Conservation (phyloP, 35 echinoderm and acorn worm species). For the Apostichopus parvimensis region DNA sequence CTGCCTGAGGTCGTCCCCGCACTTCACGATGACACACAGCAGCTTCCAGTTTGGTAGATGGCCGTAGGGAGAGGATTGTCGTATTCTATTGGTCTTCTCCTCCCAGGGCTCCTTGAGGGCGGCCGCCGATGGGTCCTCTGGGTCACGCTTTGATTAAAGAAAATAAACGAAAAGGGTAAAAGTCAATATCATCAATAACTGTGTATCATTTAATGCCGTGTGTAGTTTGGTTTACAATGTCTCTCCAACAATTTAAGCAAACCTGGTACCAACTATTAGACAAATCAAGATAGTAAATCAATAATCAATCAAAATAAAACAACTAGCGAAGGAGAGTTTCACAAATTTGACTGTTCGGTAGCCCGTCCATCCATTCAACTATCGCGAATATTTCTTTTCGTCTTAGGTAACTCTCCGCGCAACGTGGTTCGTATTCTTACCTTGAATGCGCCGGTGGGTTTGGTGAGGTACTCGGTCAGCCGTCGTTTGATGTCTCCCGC, state of each 20-base stretch:
- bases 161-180: neutral
- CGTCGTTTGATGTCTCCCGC: slow-evolving; percentile 90
- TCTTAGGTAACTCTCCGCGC: too few relatives aligned
- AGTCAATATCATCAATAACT: too few relatives aligned
- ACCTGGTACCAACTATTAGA: too few relatives aligned
- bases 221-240: too few relatives aligned
- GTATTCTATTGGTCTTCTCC: slow-evolving; percentile 84
- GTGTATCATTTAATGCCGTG: too few relatives aligned
- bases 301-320: too few relatives aligned
- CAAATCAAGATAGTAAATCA: too few relatives aligned
- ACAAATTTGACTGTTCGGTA: too few relatives aligned
- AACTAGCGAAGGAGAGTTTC: too few relatives aligned
- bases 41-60: slow-evolving; percentile 96
- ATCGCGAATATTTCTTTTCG: too few relatives aligned
- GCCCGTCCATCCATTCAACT: too few relatives aligned
- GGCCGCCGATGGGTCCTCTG: slow-evolving; percentile 92
- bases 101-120: slow-evolving; percentile 98
- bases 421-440: neutral
- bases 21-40: slow-evolving; percentile 91
- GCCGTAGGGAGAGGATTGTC: slow-evolving; percentile 86
- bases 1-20: slow-evolving; percentile 91
- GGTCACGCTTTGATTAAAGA: neutral
- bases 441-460: slow-evolving; percentile 90
- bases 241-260: too few relatives aligned
- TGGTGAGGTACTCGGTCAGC: slow-evolving; percentile 79